Conservation (phyloP, 2,797 vertebrate species). For the Acipenser transmontanus region DNA sequence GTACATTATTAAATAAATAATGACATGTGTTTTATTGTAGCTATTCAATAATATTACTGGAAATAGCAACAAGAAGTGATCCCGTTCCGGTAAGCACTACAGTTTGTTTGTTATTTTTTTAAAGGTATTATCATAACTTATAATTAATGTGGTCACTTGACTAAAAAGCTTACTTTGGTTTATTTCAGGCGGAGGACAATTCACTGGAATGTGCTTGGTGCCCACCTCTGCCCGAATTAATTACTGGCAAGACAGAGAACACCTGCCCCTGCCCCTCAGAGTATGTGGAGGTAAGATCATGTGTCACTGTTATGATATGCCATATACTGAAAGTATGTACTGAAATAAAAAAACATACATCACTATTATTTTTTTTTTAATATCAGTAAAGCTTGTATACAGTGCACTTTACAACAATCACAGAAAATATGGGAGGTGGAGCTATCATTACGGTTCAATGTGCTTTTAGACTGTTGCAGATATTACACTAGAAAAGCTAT, state of each 20-base stretch:
- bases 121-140: neutral
- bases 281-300: conserved; percentile 59
- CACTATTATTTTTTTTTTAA: too few species aligned
- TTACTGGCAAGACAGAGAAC: conserved; percentile 66
- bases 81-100: conserved; percentile 58
- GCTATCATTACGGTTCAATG: too few species aligned
- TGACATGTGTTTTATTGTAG: conserved; percentile 43
- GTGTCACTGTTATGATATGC: too few species aligned
- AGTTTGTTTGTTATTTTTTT: neutral
- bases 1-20: neutral
- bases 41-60: conserved; percentile 75
- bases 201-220: conserved; percentile 61
- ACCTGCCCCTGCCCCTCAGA: conserved; percentile 67
- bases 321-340: too few species aligned
- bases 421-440: too few species aligned
- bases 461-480: too few species aligned
- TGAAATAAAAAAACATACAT: too few species aligned
- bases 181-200: conserved; percentile 53
- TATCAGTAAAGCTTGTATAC: too few species aligned
- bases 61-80: conserved; percentile 71
- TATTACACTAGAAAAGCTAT: too few species aligned
- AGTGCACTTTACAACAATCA: too few species aligned
- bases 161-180: too few species aligned
- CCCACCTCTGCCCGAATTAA: conserved; percentile 63
- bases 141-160: neutral